Evolutionary conservation across 2,888 invertebrate genomes (phyloP).

Genomic region (Drosophila diplacantha): DNA sequence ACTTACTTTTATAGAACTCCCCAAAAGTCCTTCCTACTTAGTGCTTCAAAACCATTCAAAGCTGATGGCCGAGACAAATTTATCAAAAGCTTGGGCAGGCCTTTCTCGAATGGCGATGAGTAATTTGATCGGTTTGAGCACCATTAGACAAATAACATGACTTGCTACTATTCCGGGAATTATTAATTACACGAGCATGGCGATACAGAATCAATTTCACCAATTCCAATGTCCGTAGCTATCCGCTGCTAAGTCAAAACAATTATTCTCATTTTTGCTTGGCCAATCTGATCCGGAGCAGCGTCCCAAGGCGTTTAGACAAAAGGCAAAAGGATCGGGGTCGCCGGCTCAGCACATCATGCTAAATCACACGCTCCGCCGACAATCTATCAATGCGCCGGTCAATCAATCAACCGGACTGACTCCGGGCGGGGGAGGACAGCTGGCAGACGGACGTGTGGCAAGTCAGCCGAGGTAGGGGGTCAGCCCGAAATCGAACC

Average conservation of each 20-base stretch:
- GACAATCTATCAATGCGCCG: slow-evolving; percentile 55
- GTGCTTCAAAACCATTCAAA: slow-evolving; percentile 18
- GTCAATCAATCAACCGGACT: slow-evolving; percentile 45
- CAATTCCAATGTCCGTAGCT: slow-evolving; percentile 21
- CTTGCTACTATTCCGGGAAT: slow-evolving; percentile 38
- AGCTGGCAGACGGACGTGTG: slow-evolving; percentile 10
- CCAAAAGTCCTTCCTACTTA: neutral
- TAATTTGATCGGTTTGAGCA: slow-evolving; percentile 37
- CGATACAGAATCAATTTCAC: slow-evolving; percentile 42
- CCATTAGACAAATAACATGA: slow-evolving; percentile 62
- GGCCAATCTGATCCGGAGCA: slow-evolving; percentile 8
- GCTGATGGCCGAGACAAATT: slow-evolving; percentile 13
- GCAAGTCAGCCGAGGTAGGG: slow-evolving; percentile 1
- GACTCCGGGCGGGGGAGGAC: neutral
- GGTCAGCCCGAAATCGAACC: slow-evolving; percentile 4
- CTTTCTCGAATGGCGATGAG: neutral
- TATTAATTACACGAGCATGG: slow-evolving; percentile 29
- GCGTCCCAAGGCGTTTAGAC: slow-evolving; percentile 16
- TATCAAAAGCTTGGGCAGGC: neutral
- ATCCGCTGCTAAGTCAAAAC: slow-evolving; percentile 26
- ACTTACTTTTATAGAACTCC: neutral
- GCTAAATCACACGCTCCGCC: slow-evolving; percentile 42
- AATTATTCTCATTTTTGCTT: slow-evolving; percentile 38
- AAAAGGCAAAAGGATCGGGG: slow-evolving; percentile 12
- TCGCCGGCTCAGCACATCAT: slow-evolving; percentile 8